These are phyloP conservation scores for Bufo bufo DNA, from an alignment of 2,113 vertebrate species.

Conservation along the genomic window DNA sequence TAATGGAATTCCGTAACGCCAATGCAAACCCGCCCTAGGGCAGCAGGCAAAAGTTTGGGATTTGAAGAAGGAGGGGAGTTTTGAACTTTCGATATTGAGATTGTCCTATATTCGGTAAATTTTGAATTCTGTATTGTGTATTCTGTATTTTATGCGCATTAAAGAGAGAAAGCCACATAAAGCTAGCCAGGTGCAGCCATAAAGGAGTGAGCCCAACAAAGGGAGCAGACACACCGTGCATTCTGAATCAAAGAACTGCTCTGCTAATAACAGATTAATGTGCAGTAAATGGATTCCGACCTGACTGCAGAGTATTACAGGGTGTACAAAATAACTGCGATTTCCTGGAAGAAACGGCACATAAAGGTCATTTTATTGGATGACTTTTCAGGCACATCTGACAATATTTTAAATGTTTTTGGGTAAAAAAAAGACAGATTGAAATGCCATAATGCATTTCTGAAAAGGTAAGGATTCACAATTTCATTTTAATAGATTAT, in stretches of 20 bases:
- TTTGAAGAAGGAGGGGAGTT: too few relatives aligned
- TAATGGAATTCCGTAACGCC: too few relatives aligned
- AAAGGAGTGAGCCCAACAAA: constrained; percentile 1
- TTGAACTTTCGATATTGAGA: too few relatives aligned
- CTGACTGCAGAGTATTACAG: background rate
- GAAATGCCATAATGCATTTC: too few relatives aligned
- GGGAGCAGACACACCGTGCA: background rate
- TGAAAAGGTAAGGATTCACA: too few relatives aligned
- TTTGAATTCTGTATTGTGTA: constrained; percentile 13
- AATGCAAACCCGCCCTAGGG: too few relatives aligned
- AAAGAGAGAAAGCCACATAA: background rate
- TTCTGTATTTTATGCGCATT: background rate
- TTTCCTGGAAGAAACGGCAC: background rate
- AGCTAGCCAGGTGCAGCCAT: background rate
- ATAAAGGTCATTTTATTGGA: background rate
- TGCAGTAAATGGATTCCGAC: background rate
- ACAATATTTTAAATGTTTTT: too few relatives aligned
- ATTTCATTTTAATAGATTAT: too few relatives aligned
- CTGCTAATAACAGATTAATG: background rate
- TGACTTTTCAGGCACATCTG: background rate
- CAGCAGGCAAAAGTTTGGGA: too few relatives aligned
- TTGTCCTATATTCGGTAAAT: background rate
- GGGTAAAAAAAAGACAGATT: too few relatives aligned
- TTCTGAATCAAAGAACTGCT: background rate
- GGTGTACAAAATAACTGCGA: background rate